A percentile compares a stretch with the other conserved stretches of the same genome.
Evolutionary conservation across 1,140 invertebrate species (phyloP).

Genomic region (Bombus affinis): DNA sequence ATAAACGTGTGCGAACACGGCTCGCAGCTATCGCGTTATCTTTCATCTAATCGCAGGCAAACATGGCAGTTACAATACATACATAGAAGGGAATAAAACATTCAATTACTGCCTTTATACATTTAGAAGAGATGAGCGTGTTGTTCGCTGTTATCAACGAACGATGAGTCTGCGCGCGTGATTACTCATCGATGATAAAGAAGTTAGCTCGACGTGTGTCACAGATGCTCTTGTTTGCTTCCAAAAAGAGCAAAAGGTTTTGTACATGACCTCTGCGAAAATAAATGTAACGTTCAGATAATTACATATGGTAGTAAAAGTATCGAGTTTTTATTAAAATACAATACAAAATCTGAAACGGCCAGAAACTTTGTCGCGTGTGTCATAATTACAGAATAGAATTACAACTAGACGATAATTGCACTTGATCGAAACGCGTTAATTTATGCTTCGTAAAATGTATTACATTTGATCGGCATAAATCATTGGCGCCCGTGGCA

Average conservation of each 20-base stretch:
- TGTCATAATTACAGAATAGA: not conserved
- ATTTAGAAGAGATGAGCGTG: not conserved
- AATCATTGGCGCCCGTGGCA: not conserved
- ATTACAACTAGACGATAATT: constrained; percentile 1
- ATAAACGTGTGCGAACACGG: too few species aligned
- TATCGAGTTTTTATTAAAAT: constrained; percentile 61
- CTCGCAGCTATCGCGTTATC: too few species aligned
- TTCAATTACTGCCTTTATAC: not conserved
- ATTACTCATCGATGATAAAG: not conserved
- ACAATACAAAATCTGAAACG: constrained; percentile 52
- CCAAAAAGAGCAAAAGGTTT: not conserved
- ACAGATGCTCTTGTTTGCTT: not conserved
- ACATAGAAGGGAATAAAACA: not conserved
- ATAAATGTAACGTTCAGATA: not conserved
- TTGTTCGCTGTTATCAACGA: not conserved
- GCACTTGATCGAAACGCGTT: not conserved
- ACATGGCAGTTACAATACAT: not conserved
- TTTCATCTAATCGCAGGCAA: not conserved
- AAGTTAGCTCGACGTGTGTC: not conserved
- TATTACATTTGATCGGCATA: not conserved
- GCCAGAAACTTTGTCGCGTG: too few species aligned
- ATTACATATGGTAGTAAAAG: constrained; percentile 25
- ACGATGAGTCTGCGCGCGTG: not conserved
- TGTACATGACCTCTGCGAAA: too few species aligned
- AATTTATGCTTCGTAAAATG: not conserved